Evolutionary conservation across 2,113 vertebrate genomes (phyloP).

Genomic region (Trinectes maculatus): DNA sequence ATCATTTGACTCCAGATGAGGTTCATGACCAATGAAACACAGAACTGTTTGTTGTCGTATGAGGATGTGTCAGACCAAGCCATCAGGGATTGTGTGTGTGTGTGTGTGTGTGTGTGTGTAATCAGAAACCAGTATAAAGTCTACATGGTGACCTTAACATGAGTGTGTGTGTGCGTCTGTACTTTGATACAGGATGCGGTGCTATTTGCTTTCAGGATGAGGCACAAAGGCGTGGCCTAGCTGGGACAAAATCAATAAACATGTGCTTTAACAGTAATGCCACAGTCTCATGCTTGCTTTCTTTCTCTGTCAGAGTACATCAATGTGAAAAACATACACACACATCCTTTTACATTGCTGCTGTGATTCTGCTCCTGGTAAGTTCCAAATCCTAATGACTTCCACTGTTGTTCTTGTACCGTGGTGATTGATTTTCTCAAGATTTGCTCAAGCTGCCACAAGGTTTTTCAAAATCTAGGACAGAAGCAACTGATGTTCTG

Average conservation of each 20-base stretch:
- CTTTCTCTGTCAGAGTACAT: neutral
- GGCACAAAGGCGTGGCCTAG: conserved; percentile 49
- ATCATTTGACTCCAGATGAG: conserved; percentile 36
- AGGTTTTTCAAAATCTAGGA: conserved; percentile 17
- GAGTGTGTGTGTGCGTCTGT: neutral
- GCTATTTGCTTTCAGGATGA: conserved; percentile 43
- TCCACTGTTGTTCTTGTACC: neutral
- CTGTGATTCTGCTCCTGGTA: conserved; percentile 35
- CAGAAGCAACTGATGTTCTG: conserved; percentile 12
- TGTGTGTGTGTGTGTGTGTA: conserved; percentile 1
- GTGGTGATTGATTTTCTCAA: too few species aligned
- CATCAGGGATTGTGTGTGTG: too few species aligned
- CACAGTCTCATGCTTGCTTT: neutral
- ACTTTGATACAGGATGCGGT: conserved; percentile 41
- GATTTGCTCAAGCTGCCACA: neutral
- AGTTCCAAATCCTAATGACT: conserved; percentile 28
- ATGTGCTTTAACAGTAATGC: conserved; percentile 17
- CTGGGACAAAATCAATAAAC: conserved; percentile 25
- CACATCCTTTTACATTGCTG: neutral
- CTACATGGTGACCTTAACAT: conserved; percentile 13
- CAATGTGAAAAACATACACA: neutral
- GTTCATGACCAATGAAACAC: neutral
- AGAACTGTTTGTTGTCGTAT: neutral
- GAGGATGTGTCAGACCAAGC: neutral
- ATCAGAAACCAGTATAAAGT: conserved; percentile 39